Evolutionary conservation across 1,140 invertebrate genomes (phyloP).

Genomic region (Heterodera schachtii): DNA sequence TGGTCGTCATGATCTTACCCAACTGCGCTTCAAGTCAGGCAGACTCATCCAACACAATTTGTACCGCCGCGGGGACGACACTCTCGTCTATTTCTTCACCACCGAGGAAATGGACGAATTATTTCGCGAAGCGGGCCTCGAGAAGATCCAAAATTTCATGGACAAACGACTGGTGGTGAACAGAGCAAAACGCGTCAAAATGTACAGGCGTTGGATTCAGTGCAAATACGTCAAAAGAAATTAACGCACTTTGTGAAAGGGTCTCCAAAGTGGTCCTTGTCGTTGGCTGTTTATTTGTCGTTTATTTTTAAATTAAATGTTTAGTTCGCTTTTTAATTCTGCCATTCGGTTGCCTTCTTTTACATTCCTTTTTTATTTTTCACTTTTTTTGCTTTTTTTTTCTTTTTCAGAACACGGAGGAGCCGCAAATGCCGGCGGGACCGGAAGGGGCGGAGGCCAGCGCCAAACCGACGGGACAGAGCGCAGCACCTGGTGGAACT

Average conservation of each 20-base stretch:
- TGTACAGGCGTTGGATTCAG: conserved; percentile 96
- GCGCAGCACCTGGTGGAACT: too few relatives aligned
- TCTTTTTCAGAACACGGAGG: too few relatives aligned
- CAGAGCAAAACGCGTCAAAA: conserved; percentile 85
- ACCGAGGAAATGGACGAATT: conserved; percentile 81
- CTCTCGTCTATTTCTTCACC: conserved; percentile 93
- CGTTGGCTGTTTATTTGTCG: background rate
- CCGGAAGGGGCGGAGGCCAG: too few relatives aligned
- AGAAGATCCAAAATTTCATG: conserved; percentile 82
- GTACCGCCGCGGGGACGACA: conserved; percentile 95
- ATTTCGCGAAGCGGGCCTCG: conserved; percentile 77
- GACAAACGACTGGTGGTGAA: conserved; percentile 93
- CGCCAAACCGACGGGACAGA: too few relatives aligned
- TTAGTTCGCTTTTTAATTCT: conserved; percentile 13
- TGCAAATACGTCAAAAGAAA: conserved; percentile 79
- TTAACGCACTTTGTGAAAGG: background rate
- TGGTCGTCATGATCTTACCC: conserved; percentile 91
- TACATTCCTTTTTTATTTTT: background rate
- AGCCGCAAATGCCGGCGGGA: too few relatives aligned
- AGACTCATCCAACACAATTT: conserved; percentile 89
- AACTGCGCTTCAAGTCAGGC: conserved; percentile 83
- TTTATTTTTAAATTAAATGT: background rate
- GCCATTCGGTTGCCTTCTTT: conserved; percentile 6
- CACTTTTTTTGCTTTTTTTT: too few relatives aligned
- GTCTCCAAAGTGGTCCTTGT: background rate